A percentile compares a stretch with the other conserved stretches of the same genome.
These are phyloP conservation scores for Bugula neritina DNA, from an alignment of 2,888 invertebrate genomes.

Conservation along the genomic window DNA sequence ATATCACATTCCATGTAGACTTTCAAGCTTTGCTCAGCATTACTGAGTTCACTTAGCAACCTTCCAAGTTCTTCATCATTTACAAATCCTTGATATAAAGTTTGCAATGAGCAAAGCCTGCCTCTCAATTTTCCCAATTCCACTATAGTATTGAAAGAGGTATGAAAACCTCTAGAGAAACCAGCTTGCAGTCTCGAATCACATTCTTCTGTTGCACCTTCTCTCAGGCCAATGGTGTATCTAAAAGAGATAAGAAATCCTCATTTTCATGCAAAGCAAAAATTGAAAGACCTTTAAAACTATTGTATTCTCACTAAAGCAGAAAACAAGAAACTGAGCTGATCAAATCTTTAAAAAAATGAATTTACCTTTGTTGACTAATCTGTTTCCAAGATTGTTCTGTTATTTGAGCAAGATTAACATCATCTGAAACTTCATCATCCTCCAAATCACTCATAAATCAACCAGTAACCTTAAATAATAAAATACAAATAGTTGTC, in stretches of 20 bases:
- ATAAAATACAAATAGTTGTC: too few relatives aligned
- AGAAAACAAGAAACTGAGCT: too few relatives aligned
- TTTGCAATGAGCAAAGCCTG: neutral
- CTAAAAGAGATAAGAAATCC: neutral
- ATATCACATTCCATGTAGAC: neutral
- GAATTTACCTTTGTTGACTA: neutral
- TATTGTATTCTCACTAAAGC: too few relatives aligned
- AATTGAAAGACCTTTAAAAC: too few relatives aligned
- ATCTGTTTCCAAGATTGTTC: neutral
- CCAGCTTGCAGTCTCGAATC: slow-evolving; percentile 3
- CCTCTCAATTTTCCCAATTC: neutral
- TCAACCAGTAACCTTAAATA: neutral
- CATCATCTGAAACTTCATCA: neutral
- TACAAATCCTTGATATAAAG: neutral
- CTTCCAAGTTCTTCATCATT: neutral
- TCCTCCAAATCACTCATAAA: slow-evolving; percentile 22
- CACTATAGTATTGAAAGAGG: neutral
- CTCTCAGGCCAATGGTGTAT: slow-evolving; percentile 3
- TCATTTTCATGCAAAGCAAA: too few relatives aligned
- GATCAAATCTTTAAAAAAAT: too few relatives aligned
- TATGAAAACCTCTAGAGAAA: neutral
- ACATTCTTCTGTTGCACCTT: neutral
- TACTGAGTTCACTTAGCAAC: neutral
- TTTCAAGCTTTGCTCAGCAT: neutral
- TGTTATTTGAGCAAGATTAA: neutral